phyloP scores from a whole-genome alignment of 2,797 vertebrate genomes.

The Falco concolor region DNA sequence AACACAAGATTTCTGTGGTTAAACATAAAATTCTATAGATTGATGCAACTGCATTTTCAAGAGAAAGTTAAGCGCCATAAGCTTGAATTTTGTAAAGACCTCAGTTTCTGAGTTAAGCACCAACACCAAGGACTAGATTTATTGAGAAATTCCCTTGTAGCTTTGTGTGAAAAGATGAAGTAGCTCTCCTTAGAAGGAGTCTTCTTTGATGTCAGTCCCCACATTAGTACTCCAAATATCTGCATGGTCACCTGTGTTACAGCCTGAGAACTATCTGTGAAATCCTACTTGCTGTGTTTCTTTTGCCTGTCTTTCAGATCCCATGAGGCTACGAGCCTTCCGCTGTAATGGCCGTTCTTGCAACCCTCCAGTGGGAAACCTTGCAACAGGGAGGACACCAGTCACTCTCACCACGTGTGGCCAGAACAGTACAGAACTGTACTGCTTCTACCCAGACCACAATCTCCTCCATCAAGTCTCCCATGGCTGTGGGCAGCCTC shows the following conservation, averaged over 20 bases:
- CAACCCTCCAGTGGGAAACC: conserved; percentile 85
- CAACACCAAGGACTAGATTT: not conserved
- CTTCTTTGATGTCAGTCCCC: not conserved
- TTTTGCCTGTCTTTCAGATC: conserved; percentile 29
- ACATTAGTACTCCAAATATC: not conserved
- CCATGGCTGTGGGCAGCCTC: conserved; percentile 47
- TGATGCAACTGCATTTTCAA: not conserved
- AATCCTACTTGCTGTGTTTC: not conserved
- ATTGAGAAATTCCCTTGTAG: not conserved
- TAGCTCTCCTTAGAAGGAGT: not conserved
- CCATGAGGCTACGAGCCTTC: conserved; percentile 61
- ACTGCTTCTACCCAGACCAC: conserved; percentile 66
- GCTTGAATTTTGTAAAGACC: not conserved
- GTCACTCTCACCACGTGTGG: conserved; percentile 70
- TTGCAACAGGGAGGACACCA: conserved; percentile 82
- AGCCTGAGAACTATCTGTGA: not conserved
- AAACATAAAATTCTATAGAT: not conserved
- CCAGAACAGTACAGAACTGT: conserved; percentile 68
- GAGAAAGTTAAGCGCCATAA: not conserved
- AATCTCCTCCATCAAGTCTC: not conserved
- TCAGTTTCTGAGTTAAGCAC: not conserved
- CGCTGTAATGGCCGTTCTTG: conserved; percentile 82
- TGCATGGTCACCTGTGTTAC: not conserved
- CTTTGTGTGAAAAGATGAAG: not conserved
- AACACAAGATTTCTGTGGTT: not conserved